Evolutionary conservation across 2,888 invertebrate species (phyloP).

Genomic region (Lepidocyrtinus sp.): DNA sequence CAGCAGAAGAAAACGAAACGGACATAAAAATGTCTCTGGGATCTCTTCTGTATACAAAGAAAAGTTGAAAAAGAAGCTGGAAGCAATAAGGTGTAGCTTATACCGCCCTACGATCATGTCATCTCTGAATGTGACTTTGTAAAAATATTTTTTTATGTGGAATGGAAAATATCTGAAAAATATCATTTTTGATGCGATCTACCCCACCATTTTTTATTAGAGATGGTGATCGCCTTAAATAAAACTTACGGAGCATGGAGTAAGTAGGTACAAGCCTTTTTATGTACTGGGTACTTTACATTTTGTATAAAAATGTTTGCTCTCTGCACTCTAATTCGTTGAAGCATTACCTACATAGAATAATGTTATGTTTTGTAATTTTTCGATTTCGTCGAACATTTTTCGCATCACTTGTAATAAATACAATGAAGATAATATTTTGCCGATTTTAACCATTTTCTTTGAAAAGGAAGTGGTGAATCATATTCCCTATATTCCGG

Average conservation of each 20-base stretch:
- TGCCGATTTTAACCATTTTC: too few species aligned
- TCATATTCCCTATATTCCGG: neutral
- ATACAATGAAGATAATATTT: too few species aligned
- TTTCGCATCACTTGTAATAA: too few species aligned
- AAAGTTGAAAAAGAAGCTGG: neutral
- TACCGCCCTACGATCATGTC: neutral
- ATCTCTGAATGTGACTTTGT: neutral
- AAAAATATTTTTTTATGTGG: neutral
- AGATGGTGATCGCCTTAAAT: neutral
- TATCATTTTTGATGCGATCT: neutral
- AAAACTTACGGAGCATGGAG: neutral
- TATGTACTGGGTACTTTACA: neutral
- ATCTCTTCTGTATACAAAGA: neutral
- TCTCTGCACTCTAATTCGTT: neutral
- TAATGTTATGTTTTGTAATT: too few species aligned
- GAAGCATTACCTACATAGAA: neutral
- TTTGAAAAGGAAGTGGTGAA: neutral
- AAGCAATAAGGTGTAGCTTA: neutral
- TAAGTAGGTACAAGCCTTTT: neutral
- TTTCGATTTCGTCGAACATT: too few species aligned
- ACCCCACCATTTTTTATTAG: neutral
- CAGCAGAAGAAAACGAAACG: neutral
- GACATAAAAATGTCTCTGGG: neutral
- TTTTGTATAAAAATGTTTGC: neutral
- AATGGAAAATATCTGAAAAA: neutral